Evolutionary conservation across 2,888 invertebrate species (phyloP).

Genomic region (Acleris emargana): DNA sequence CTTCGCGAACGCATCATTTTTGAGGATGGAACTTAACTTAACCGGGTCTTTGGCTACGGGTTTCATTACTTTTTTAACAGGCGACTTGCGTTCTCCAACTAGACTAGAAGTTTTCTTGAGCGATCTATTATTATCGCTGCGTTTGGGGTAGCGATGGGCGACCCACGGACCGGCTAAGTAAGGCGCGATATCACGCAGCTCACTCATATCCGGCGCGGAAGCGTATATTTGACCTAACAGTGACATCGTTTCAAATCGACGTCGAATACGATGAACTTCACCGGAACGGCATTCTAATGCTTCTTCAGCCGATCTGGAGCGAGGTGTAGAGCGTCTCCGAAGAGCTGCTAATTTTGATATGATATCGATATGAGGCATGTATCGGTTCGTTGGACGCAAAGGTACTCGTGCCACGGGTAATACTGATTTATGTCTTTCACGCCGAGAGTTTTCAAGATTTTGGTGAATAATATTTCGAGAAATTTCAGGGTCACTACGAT

Average conservation of each 20-base stretch:
- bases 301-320: conserved; percentile 79
- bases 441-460: conserved; percentile 59
- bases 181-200: conserved; percentile 90
- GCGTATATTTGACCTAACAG: conserved; percentile 91
- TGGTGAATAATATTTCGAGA: conserved; percentile 83
- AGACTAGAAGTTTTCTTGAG: conserved; percentile 71
- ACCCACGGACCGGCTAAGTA: conserved; percentile 92
- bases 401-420: conserved; percentile 87
- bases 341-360: conserved; percentile 92
- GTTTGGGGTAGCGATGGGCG: conserved; percentile 90
- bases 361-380: conserved; percentile 95
- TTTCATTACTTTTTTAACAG: conserved; percentile 74
- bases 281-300: conserved; percentile 82
- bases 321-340: conserved; percentile 72
- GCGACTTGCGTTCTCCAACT: conserved; percentile 61
- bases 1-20: conserved; percentile 82
- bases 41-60: conserved; percentile 69
- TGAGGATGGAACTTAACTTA: conserved; percentile 76
- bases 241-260: conserved; percentile 88
- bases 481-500: conserved; percentile 92
- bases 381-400: conserved; percentile 87
- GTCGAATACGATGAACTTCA: conserved; percentile 89
- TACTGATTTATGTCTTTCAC: conserved; percentile 63
- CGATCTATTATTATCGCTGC: conserved; percentile 87
- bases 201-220: conserved; percentile 91